Conservation (phyloP, 2,113 vertebrate species). For the Burhinus bistriatus region DNA sequence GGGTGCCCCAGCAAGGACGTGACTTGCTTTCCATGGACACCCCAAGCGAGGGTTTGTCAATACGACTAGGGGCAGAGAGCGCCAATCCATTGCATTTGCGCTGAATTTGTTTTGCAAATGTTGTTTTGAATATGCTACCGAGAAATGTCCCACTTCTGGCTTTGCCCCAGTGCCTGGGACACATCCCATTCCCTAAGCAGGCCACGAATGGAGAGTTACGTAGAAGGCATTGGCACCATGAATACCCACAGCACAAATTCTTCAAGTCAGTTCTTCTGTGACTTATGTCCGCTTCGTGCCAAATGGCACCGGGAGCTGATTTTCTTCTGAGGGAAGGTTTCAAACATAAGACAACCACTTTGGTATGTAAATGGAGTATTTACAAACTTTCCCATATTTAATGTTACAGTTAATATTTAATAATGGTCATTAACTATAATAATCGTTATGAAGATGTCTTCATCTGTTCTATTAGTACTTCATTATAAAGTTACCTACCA, state of each 20-base stretch:
- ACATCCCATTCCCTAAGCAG: not conserved
- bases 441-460: not conserved
- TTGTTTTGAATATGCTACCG: not conserved
- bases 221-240: not conserved
- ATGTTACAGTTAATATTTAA: not conserved
- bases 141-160: not conserved
- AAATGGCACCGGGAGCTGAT: not conserved
- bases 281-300: not conserved
- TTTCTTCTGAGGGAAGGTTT: not conserved
- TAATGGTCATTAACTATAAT: not conserved
- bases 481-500: not conserved
- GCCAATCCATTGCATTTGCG: not conserved
- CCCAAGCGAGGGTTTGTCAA: not conserved
- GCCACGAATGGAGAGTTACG: not conserved
- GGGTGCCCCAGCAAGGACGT: not conserved
- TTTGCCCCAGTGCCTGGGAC: not conserved
- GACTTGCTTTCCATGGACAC: not conserved
- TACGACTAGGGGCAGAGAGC: not conserved
- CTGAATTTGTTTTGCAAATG: conserved; percentile 18
- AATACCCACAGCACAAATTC: conserved; percentile 19
- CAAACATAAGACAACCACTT: not conserved
- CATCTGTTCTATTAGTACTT: not conserved
- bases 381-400: not conserved
- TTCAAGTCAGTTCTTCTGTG: not conserved
- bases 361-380: not conserved